These are phyloP conservation scores for Parazoanthus darwini DNA, from an alignment of 92 coral and sea anemone genomes.

Conservation along the genomic window DNA sequence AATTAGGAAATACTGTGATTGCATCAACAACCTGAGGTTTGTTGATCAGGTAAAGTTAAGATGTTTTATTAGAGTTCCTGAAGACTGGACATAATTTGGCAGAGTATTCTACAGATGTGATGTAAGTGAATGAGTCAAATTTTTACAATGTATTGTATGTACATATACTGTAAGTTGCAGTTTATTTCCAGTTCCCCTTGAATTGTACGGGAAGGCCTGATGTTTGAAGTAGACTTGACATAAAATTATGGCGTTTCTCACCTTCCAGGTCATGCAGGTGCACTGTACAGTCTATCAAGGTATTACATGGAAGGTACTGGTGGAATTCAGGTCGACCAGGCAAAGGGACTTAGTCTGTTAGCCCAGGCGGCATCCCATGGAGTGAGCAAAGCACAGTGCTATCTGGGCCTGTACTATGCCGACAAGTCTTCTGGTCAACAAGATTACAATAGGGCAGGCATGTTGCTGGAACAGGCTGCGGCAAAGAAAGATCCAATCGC, in stretches of 20 bases:
- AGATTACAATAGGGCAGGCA: slow-evolving; percentile 71
- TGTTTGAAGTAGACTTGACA: too few species aligned
- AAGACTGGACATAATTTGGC: too few species aligned
- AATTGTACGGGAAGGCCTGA: too few species aligned
- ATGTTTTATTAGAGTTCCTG: too few species aligned
- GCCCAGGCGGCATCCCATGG: slow-evolving; percentile 68
- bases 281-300: slow-evolving; percentile 74
- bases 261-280: slow-evolving; percentile 68
- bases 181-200: too few species aligned
- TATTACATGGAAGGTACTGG: slow-evolving; percentile 85
- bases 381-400: slow-evolving; percentile 85
- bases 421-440: slow-evolving; percentile 65
- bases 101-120: too few species aligned
- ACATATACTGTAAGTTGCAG: too few species aligned
- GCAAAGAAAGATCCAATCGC: slow-evolving; percentile 81
- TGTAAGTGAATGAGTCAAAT: too few species aligned
- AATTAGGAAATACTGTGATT: too few species aligned
- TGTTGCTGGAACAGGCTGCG: slow-evolving; percentile 86
- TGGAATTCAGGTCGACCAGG: slow-evolving; percentile 62
- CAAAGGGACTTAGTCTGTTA: slow-evolving; percentile 58
- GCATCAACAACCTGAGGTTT: too few species aligned
- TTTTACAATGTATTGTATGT: too few species aligned
- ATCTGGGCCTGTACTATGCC: slow-evolving; percentile 89
- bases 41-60: too few species aligned
- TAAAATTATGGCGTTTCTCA: not conserved